Conservation (phyloP, 2,888 invertebrate genomes). For the Drosophila monieri region DNA sequence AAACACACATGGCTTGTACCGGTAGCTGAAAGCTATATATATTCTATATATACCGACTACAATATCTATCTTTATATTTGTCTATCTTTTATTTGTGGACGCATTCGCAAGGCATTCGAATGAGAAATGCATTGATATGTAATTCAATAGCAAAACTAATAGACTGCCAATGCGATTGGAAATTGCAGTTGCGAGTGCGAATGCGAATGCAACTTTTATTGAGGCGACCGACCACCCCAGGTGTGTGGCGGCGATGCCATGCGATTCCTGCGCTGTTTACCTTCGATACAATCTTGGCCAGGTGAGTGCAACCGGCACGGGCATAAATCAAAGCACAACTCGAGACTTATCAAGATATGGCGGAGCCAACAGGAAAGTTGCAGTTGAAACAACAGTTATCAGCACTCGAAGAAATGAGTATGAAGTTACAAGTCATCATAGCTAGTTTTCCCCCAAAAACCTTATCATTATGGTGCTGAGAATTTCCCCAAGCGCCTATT, state of each 20-base stretch:
- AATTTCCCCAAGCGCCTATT: conserved; percentile 1
- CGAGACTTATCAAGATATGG: conserved; percentile 36
- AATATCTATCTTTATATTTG: conserved; percentile 12
- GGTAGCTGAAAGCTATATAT: conserved; percentile 27
- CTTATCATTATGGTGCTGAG: neutral
- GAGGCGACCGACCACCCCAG: conserved; percentile 39
- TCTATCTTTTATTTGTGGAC: conserved; percentile 6
- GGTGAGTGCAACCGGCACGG: conserved; percentile 53
- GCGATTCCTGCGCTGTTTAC: conserved; percentile 38
- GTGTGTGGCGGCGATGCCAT: conserved; percentile 33
- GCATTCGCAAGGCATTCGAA: conserved; percentile 2
- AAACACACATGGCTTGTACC: conserved; percentile 17
- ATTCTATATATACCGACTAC: neutral
- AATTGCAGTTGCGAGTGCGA: conserved; percentile 29
- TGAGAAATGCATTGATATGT: conserved; percentile 62
- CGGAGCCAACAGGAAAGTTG: conserved; percentile 30
- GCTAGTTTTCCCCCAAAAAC: neutral
- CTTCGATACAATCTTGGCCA: conserved; percentile 50
- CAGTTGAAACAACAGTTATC: conserved; percentile 40
- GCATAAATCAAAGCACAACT: conserved; percentile 49
- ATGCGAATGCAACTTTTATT: conserved; percentile 44
- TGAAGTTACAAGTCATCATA: neutral
- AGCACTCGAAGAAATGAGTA: conserved; percentile 2
- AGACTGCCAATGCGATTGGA: conserved; percentile 64
- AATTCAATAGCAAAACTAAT: conserved; percentile 79